Conservation (phyloP, 2,888 invertebrate genomes). For the Holacanthella duospinosa region DNA sequence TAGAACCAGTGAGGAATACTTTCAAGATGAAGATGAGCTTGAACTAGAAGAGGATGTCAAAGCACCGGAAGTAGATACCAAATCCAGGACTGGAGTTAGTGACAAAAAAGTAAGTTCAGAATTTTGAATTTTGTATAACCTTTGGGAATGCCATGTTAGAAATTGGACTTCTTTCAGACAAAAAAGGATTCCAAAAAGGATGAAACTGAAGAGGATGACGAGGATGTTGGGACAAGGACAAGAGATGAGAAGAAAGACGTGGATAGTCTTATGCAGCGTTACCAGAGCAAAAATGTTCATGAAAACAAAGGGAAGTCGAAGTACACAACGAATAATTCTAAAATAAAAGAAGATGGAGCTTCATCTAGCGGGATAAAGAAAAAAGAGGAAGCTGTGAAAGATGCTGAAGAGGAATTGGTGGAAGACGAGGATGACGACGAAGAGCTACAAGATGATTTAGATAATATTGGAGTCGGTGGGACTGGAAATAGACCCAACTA, state of each 20-base stretch:
- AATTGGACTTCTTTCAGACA: conserved; percentile 13
- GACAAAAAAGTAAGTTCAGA: conserved; percentile 5
- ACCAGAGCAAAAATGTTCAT: conserved; percentile 30
- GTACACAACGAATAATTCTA: conserved; percentile 16
- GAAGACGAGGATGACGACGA: conserved; percentile 26
- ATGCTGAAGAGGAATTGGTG: conserved; percentile 16
- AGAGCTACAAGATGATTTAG: conserved; percentile 11
- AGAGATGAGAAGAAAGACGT: conserved; percentile 26
- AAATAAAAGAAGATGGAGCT: conserved; percentile 14
- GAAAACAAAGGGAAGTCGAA: conserved; percentile 28
- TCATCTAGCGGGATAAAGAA: conserved; percentile 4
- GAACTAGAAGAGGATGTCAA: conserved; percentile 14
- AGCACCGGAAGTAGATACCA: neutral
- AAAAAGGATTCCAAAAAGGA: conserved; percentile 25
- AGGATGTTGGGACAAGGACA: conserved; percentile 18
- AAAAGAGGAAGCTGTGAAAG: conserved; percentile 1
- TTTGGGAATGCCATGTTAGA: neutral
- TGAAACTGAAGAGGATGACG: conserved; percentile 27
- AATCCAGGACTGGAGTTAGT: neutral
- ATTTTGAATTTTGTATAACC: neutral
- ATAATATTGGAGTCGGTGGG: conserved; percentile 19
- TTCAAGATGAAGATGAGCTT: conserved; percentile 29
- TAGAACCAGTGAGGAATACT: conserved; percentile 31
- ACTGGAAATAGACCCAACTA: too few relatives aligned
- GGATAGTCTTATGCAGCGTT: conserved; percentile 30